These are phyloP conservation scores for Lithophane leautieri DNA, from an alignment of 2,888 invertebrate genomes.

Conservation along the genomic window DNA sequence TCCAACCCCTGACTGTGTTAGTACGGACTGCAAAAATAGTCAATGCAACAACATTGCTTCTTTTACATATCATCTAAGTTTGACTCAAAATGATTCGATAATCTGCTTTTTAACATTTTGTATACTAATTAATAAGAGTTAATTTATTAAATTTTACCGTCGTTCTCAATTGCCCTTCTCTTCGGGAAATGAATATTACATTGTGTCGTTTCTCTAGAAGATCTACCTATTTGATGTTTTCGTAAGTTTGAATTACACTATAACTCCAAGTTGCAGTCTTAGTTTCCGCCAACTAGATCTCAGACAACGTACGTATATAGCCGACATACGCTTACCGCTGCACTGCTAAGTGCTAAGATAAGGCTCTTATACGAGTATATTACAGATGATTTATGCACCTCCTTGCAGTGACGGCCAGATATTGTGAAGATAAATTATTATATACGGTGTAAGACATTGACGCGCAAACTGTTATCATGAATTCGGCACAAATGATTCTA, in stretches of 20 bases:
- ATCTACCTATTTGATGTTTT: background rate
- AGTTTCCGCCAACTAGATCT: background rate
- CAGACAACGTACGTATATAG: background rate
- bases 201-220: background rate
- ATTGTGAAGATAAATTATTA: background rate
- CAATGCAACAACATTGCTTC: background rate
- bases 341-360: background rate
- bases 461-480: background rate
- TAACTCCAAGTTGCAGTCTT: slow-evolving; percentile 5
- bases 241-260: background rate
- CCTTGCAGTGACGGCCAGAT: background rate
- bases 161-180: background rate
- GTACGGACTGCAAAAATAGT: background rate
- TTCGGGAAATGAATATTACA: background rate
- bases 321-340: background rate
- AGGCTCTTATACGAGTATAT: background rate
- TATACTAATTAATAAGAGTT: background rate
- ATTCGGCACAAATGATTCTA: background rate
- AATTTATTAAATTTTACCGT: background rate
- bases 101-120: background rate
- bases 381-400: no score
- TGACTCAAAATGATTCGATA: background rate
- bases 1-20: background rate
- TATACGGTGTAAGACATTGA: background rate
- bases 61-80: background rate